These are phyloP conservation scores for Holothuria glaberrima DNA, from an alignment of 35 echinoderm and acorn worm species.

Conservation along the genomic window DNA sequence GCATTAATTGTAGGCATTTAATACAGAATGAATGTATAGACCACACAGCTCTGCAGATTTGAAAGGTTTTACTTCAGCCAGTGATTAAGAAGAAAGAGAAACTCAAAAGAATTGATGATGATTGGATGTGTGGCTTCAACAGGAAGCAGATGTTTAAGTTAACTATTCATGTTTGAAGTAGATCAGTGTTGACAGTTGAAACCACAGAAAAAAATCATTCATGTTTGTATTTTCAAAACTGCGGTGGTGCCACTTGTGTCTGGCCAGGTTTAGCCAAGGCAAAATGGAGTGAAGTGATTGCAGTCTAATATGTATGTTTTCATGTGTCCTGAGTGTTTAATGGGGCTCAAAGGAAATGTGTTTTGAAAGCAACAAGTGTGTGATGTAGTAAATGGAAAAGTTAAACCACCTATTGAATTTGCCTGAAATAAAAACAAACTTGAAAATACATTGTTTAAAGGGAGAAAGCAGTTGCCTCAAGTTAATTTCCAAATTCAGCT, in stretches of 20 bases:
- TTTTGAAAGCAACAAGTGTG: background rate
- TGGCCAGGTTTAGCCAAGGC: background rate
- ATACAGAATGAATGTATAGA: no score
- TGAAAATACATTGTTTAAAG: no score
- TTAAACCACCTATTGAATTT: no score
- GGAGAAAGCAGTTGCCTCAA: no score
- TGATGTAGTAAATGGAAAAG: no score
- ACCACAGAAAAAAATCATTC: constrained; percentile 16
- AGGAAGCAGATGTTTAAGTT: constrained; percentile 26
- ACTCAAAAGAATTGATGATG: constrained; percentile 3
- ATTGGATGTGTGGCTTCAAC: background rate
- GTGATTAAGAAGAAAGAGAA: background rate
- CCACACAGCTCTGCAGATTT: no score
- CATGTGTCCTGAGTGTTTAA: background rate
- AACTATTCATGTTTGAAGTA: constrained; percentile 27
- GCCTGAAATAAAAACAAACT: no score
- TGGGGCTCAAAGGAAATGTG: background rate
- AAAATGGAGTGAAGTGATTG: background rate
- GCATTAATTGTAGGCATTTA: no score
- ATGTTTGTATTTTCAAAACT: constrained; percentile 15
- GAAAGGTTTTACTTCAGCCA: no score
- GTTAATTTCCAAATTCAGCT: no score
- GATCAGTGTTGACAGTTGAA: background rate
- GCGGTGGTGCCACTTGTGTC: no score
- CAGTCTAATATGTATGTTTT: background rate